Evolutionary conservation across 2,113 vertebrate species (phyloP).

Genomic region (Bagarius yarrelli): DNA sequence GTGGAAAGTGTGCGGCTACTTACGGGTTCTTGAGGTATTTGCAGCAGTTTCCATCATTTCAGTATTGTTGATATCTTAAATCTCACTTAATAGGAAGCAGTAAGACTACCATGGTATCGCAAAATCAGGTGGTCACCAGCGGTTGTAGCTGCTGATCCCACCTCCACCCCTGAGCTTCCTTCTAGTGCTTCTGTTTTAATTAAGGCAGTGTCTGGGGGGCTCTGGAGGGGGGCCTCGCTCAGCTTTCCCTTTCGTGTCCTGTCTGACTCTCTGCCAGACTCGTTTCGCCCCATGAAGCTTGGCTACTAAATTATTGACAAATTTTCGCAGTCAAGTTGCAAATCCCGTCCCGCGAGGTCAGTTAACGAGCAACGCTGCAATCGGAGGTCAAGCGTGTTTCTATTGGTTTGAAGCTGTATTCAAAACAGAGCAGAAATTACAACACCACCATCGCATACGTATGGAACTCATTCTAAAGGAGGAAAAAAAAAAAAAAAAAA

Average conservation of each 20-base stretch:
- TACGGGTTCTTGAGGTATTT: neutral
- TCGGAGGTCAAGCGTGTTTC: neutral
- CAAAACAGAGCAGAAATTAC: neutral
- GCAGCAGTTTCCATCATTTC: neutral
- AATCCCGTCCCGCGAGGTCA: slow-evolving; percentile 37
- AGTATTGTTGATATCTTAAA: neutral
- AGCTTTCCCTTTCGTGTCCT: slow-evolving; percentile 38
- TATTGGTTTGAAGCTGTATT: neutral
- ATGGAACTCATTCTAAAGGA: no score
- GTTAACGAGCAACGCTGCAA: neutral
- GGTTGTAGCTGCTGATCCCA: neutral
- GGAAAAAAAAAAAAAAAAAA: no score
- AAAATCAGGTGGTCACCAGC: neutral
- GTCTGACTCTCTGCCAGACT: slow-evolving; percentile 30
- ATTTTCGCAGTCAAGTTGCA: slow-evolving; percentile 48
- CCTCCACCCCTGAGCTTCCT: neutral
- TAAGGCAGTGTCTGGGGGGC: slow-evolving; percentile 33
- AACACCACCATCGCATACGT: no score
- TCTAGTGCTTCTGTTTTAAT: slow-evolving; percentile 38
- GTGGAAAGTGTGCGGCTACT: neutral
- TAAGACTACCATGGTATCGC: neutral
- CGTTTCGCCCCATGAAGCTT: slow-evolving; percentile 34
- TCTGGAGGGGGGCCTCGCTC: slow-evolving; percentile 4
- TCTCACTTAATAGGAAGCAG: neutral
- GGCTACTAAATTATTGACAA: slow-evolving; percentile 55